Conservation (phyloP, 2,888 invertebrate species). For the Parasteatoda lunata region DNA sequence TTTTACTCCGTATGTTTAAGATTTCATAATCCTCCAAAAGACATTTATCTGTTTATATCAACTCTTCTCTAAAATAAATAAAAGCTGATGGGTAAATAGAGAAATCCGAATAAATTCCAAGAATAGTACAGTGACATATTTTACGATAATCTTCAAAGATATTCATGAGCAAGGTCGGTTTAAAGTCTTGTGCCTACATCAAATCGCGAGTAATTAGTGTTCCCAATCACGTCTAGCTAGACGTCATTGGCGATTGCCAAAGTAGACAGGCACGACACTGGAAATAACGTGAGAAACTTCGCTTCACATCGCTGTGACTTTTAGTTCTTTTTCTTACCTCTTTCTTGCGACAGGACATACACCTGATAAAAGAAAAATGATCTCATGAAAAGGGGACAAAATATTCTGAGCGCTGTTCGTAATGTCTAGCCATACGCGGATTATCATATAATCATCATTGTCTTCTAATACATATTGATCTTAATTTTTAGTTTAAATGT, state of each 20-base stretch:
- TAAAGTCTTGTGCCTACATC: slow-evolving; percentile 2
- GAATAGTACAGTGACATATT: slow-evolving; percentile 61
- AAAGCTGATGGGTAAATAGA: neutral
- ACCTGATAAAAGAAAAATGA: slow-evolving; percentile 3
- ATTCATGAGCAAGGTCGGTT: slow-evolving; percentile 3
- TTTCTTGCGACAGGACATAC: slow-evolving; percentile 12
- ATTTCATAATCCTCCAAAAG: too few species aligned
- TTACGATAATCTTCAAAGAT: slow-evolving; percentile 33
- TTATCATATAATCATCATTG: too few species aligned
- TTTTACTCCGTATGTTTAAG: too few species aligned
- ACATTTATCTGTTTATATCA: too few species aligned
- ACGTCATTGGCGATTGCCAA: slow-evolving; percentile 16
- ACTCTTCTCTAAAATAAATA: neutral
- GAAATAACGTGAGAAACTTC: slow-evolving; percentile 37
- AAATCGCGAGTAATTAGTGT: slow-evolving; percentile 34
- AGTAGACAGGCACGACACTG: slow-evolving; percentile 34
- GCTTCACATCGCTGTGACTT: slow-evolving; percentile 12
- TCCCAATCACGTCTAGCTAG: slow-evolving; percentile 32
- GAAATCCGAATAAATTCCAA: slow-evolving; percentile 15
- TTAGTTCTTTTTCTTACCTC: slow-evolving; percentile 15
- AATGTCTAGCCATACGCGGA: too few species aligned
- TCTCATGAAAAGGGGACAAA: slow-evolving; percentile 5
- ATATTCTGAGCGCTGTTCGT: neutral
- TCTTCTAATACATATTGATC: too few species aligned
- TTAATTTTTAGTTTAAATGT: too few species aligned